Percentiles rank a stretch among this genome's conserved stretches.
These are phyloP conservation scores for Rhagologus leucostigma DNA, from an alignment of 2,113 vertebrate species.

Conservation along the genomic window DNA sequence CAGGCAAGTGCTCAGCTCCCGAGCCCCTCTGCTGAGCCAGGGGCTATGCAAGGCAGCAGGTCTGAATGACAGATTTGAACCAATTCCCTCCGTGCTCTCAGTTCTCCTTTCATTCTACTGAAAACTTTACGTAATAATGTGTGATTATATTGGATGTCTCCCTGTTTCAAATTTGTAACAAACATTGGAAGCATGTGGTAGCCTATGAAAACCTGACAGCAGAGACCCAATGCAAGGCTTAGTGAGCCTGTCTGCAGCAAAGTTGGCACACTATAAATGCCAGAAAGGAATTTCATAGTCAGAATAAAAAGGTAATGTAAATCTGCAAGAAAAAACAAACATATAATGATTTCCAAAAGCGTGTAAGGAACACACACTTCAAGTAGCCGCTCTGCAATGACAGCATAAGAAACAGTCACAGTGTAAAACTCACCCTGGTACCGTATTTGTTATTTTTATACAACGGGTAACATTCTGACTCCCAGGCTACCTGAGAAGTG, in stretches of 20 bases:
- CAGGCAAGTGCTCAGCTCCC: fast-evolving
- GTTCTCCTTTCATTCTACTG: background rate
- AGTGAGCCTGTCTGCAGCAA: background rate
- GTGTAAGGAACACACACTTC: background rate
- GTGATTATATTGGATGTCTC: background rate
- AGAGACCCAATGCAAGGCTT: background rate
- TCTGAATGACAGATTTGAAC: background rate
- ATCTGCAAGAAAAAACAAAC: background rate
- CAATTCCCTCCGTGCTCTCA: background rate
- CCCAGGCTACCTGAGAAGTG: background rate
- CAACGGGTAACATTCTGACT: background rate
- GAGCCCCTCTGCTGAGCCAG: background rate
- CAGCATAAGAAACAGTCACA: background rate
- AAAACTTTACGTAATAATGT: background rate
- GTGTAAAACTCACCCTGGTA: background rate
- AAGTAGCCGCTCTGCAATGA: background rate
- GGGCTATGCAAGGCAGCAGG: background rate
- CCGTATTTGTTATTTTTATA: background rate
- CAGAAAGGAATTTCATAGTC: background rate
- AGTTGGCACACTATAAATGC: background rate
- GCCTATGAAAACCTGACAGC: background rate
- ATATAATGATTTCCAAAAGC: background rate
- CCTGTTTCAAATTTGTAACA: background rate
- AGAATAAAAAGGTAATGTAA: background rate
- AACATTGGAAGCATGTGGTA: background rate